phyloP scores from a whole-genome alignment of 2,113 vertebrate species.

The Neodon shergylaensis region DNA sequence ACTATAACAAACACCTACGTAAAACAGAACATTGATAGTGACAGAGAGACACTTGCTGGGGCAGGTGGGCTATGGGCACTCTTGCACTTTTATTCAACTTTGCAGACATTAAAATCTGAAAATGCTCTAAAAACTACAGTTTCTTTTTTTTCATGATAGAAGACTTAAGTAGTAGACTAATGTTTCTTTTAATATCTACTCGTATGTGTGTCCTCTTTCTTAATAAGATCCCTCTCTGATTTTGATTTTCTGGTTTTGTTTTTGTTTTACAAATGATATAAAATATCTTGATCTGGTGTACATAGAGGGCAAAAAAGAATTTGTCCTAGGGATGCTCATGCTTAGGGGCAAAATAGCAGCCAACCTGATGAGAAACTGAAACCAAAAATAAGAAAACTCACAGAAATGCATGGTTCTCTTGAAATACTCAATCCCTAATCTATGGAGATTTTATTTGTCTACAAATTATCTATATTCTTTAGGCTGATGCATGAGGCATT shows the following conservation, averaged over 20 bases:
- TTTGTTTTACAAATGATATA: neutral
- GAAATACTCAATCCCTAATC: neutral
- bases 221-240: neutral
- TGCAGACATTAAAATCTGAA: constrained; percentile 20
- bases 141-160: neutral
- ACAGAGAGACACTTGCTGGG: neutral
- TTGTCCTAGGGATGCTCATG: neutral
- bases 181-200: neutral
- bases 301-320: neutral
- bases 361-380: neutral
- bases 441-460: neutral
- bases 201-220: neutral
- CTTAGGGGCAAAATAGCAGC: neutral
- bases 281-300: neutral
- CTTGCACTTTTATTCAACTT: neutral
- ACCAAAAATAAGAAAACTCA: neutral
- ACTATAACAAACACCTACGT: neutral
- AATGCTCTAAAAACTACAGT: neutral
- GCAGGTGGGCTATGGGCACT: neutral
- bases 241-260: neutral
- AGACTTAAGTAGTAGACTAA: neutral
- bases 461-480: neutral
- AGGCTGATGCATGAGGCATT: neutral
- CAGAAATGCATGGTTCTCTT: neutral
- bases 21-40: neutral